A percentile compares a stretch with the other conserved stretches of the same genome.
phyloP scores from a whole-genome alignment of 2,113 vertebrate genomes.

The Malurus alboscapulatus region DNA sequence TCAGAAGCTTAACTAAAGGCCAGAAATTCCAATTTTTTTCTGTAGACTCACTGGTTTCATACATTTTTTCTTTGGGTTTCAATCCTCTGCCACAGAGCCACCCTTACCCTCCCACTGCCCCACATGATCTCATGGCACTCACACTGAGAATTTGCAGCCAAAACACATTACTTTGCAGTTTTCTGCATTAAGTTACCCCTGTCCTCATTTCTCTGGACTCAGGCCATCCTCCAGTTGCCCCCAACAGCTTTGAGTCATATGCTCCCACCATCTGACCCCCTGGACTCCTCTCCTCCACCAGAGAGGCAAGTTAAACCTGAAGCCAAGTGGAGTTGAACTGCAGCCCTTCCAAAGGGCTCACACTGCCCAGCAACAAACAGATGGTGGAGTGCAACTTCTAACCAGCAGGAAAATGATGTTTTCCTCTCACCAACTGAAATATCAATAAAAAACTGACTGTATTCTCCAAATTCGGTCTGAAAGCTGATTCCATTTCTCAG shows the following conservation, averaged over 20 bases:
- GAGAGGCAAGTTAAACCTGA: neutral
- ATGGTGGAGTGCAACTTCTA: neutral
- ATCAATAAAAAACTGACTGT: neutral
- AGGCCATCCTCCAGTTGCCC: neutral
- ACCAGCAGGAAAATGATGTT: constrained; percentile 22
- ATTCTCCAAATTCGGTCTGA: neutral
- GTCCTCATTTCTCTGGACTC: neutral
- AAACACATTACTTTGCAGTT: neutral
- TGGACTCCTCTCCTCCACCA: neutral
- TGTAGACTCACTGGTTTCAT: neutral
- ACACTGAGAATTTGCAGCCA: neutral
- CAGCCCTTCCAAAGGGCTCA: neutral
- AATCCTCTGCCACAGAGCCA: neutral
- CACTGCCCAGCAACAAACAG: constrained; percentile 7
- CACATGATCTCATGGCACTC: fast-evolving
- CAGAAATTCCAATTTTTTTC: neutral
- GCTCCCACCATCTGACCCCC: neutral
- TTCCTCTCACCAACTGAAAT: constrained; percentile 16
- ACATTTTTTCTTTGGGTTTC: neutral
- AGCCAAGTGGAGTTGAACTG: constrained; percentile 2
- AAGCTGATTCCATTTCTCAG: neutral
- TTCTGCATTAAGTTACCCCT: neutral
- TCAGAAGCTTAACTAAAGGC: neutral
- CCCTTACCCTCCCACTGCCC: neutral
- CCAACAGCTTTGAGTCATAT: constrained; percentile 18